Evolutionary conservation across 2,797 vertebrate genomes (phyloP).

Genomic region (Typhlichthys eigenmanni): DNA sequence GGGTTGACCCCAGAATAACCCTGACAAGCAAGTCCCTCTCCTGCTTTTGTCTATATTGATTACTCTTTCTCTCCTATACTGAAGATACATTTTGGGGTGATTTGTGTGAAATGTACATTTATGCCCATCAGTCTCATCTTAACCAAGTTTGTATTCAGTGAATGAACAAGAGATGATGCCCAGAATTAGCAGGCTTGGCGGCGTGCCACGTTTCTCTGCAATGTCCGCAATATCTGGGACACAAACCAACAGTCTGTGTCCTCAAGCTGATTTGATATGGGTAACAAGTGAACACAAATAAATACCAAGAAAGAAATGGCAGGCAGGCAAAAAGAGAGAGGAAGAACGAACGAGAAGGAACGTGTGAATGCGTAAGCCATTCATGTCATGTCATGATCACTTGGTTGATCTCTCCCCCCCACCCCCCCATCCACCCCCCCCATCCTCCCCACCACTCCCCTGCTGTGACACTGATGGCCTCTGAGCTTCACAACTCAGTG

Average conservation of each 20-base stretch:
- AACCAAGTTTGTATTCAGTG: slow-evolving; percentile 4
- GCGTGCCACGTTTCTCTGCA: slow-evolving; percentile 24
- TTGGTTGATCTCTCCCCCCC: slow-evolving; percentile 10
- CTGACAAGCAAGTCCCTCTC: no score
- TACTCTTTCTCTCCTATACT: no score
- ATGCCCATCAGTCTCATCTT: slow-evolving; percentile 23
- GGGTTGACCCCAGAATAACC: no score
- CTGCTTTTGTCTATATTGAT: no score
- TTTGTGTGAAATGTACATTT: slow-evolving; percentile 36
- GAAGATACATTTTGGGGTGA: no score
- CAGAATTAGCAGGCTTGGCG: slow-evolving; percentile 34
- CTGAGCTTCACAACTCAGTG: slow-evolving; percentile 24
- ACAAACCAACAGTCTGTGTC: slow-evolving; percentile 14
- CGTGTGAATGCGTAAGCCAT: slow-evolving; percentile 17
- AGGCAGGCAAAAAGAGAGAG: neutral
- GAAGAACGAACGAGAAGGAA: neutral
- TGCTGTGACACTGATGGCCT: slow-evolving; percentile 18
- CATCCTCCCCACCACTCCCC: slow-evolving; percentile 19
- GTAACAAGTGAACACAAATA: neutral
- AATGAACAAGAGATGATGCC: slow-evolving; percentile 47
- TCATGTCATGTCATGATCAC: slow-evolving; percentile 26
- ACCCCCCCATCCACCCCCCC: no score
- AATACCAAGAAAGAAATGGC: neutral
- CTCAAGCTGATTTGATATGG: slow-evolving; percentile 23
- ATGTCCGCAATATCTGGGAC: slow-evolving; percentile 20